Evolutionary conservation across 2,888 invertebrate genomes (phyloP), one percentile per base, ranked within the genome.

Genomic region (Drosophila kanekoi): DNA sequence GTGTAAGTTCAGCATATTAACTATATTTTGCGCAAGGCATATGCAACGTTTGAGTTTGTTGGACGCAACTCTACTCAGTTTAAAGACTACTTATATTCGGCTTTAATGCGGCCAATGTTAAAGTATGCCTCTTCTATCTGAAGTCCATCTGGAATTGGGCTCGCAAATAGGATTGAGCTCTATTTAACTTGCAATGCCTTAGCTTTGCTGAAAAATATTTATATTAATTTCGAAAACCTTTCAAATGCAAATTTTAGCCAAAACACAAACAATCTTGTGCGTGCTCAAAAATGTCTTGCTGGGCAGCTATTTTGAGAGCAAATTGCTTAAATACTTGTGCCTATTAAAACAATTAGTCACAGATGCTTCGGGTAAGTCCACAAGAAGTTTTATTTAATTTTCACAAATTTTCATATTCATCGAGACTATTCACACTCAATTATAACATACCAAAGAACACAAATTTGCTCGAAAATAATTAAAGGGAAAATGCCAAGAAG

Each of bases 341-440:
- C 85, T 58, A 73, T 82, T 79, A 73, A 60, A 67, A 68, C 87
- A 87, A 87, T 87, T 87, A 85, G 86, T 81, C 77, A 77, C 45
- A 67, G 60, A 47, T 66, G 79, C 56, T 49, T 44, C 16, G 61
- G 16, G 45, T 57, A 61, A 64, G 49, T 47, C 54, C 44, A 45
- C 45, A 48, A 43, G 54, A 51, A 69, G 60, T 83, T 81, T 87
- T 85, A 86, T 83, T 73, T 79, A 86, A 82, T 88, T 82, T 88
- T 84, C 81, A 80, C 84, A 88, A 86, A 88, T 88, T 87, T 86
- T 82, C 82, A 86, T 86, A 84, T 86, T 79, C 82, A 84, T 80
- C 77, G 88, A 77, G 85, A 87, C 81, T 83, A 88, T 90, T 87
- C 89, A 84, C 90, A 90, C 87, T 90, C 87, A 89, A 90, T 90